These are phyloP conservation scores for Buphagus erythrorhynchus DNA, from an alignment of 2,797 vertebrate species.

Conservation along the genomic window DNA sequence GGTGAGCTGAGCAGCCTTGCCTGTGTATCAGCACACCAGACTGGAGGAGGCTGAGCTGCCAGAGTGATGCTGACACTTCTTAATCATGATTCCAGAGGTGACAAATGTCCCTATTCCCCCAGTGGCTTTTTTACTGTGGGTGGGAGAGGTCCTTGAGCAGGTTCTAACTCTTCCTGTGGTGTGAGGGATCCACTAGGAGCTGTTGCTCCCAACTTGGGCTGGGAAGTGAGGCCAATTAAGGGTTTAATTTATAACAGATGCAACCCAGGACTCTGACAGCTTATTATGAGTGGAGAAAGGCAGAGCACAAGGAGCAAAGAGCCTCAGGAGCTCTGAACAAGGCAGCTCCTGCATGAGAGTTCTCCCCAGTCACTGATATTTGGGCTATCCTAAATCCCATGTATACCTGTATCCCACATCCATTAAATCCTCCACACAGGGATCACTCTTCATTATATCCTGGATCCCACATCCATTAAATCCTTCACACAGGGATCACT, in stretches of 20 bases:
- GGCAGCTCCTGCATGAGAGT: background rate
- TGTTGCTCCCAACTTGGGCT: background rate
- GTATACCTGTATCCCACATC: too few relatives aligned
- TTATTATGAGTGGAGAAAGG: background rate
- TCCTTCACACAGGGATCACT: background rate
- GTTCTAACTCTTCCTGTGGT: background rate
- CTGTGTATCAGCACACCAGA: conserved; percentile 33
- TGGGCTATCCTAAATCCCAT: too few relatives aligned
- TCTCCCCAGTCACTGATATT: fast-evolving
- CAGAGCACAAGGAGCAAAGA: background rate
- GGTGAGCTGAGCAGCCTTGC: conserved; percentile 41
- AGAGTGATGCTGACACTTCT: conserved; percentile 23
- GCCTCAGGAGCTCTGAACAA: background rate
- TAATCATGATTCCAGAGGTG: conserved; percentile 34
- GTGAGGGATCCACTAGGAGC: background rate
- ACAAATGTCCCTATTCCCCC: conserved; percentile 21
- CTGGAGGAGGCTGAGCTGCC: conserved; percentile 35
- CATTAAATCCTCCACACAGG: too few relatives aligned
- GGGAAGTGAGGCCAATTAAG: conserved; percentile 29
- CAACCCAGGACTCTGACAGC: background rate
- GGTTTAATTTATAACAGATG: conserved; percentile 38
- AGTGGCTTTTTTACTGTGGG: background rate
- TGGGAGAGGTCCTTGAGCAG: background rate
- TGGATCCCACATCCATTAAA: too few relatives aligned
- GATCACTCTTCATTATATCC: too few relatives aligned